Evolutionary conservation across 2,797 vertebrate genomes (phyloP).

Genomic region (Adelosebastes latens): DNA sequence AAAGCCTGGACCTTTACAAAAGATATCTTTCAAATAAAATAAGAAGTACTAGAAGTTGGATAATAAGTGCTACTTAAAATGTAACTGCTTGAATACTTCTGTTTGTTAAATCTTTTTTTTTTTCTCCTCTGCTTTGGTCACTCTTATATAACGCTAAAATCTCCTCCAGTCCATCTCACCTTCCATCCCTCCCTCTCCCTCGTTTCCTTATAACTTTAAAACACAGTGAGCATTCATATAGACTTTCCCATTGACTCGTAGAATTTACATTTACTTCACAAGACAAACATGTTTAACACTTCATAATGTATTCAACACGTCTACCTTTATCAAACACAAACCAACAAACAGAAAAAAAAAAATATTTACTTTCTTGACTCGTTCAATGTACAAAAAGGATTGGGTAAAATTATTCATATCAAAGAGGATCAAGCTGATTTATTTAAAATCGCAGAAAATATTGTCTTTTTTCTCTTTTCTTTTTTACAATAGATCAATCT

Average conservation of each 20-base stretch:
- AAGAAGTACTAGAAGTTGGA: constrained; percentile 73
- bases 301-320: constrained; percentile 77
- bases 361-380: constrained; percentile 61
- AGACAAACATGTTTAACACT: constrained; percentile 75
- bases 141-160: constrained; percentile 70
- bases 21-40: constrained; percentile 74
- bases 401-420: constrained; percentile 77
- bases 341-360: constrained; percentile 48
- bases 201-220: constrained; percentile 54
- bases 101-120: constrained; percentile 23
- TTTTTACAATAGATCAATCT: constrained; percentile 60
- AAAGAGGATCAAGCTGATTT: constrained; percentile 70
- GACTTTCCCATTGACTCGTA: constrained; percentile 71
- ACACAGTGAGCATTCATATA: constrained; percentile 73
- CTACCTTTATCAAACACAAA: constrained; percentile 76
- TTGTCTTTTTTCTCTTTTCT: constrained; percentile 15
- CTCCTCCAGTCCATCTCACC: constrained; percentile 21
- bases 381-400: constrained; percentile 77
- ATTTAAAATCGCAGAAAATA: constrained; percentile 76
- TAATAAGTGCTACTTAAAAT: constrained; percentile 80
- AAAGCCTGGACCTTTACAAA: constrained; percentile 79
- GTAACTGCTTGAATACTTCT: constrained; percentile 78
- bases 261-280: constrained; percentile 83
- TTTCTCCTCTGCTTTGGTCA: constrained; percentile 80
- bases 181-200: constrained; percentile 7